Evolutionary conservation across 1,140 invertebrate species (phyloP), one percentile per base, ranked within the genome.

Genomic region (Tetramorium parvispinum): DNA sequence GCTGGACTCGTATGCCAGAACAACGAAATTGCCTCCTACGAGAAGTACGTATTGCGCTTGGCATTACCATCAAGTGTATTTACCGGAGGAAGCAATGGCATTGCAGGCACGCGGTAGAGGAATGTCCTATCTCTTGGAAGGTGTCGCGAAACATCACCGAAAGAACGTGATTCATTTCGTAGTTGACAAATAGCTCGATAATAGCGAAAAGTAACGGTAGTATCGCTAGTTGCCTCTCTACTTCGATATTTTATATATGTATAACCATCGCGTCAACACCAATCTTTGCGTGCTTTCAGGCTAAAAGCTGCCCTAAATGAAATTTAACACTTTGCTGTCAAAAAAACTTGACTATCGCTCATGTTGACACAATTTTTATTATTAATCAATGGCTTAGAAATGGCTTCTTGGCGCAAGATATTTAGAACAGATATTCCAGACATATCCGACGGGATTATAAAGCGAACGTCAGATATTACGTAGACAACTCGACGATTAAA

Each of bases 31-130:
- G 7, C 43, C 24, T 13, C 5, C 27, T n/a, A 59, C 40, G 46
- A 89, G 85, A 37, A 63, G 8, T 18, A 24, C 51, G n/a, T 61
- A 40, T 7, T 8, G 2, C 37, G 0, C 57, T 40, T 89, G 78
- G 21, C 65, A 66, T 71, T 78, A 68, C 16, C 65, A 88, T 49
- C 91, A 92, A 77, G 61, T 86, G 16, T 89, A 92, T 70, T 63
- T 88, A 21, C 91, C 91, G 7, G 40, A n/a, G 32, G 51, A 75
- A 7, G 78, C 89, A 40, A 77, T 46, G n/a, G 68, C 65, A 27
- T 53, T 61, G 24, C 43, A 57, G 24, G 16, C 10, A 21, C 73
- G 46, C 3, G 24, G 3, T 11, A 27, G 27, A 21, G 59, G 24
- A 24, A 16, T 16, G 43, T 21, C 7, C 40, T 27, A 43, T 27